A percentile compares a stretch with the other conserved stretches of the same genome.
These are phyloP conservation scores for Gallinago media DNA, from an alignment of 2,113 vertebrate genomes.

Conservation along the genomic window DNA sequence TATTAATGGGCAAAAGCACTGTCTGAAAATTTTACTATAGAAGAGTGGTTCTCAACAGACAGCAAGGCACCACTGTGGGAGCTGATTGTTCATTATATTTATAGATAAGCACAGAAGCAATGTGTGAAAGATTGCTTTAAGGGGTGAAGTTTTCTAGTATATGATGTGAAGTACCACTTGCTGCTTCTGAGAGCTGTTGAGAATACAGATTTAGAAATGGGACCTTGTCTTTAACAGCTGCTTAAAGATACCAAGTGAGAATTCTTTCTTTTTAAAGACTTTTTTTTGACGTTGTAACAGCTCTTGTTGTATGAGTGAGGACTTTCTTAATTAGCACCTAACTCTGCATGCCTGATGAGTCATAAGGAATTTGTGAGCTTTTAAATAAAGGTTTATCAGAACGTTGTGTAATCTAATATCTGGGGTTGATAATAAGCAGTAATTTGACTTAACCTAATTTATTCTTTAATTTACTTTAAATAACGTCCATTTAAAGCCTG, in stretches of 20 bases:
- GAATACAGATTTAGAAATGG: background rate
- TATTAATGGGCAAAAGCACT: constrained; percentile 50
- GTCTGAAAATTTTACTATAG: constrained; percentile 57
- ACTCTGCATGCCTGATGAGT: background rate
- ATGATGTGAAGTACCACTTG: background rate
- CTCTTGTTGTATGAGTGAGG: background rate
- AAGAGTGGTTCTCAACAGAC: constrained; percentile 70
- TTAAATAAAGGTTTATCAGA: background rate
- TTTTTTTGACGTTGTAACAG: background rate
- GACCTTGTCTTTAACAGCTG: background rate
- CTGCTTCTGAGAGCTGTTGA: background rate
- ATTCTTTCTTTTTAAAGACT: background rate
- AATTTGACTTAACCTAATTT: background rate
- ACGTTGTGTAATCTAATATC: background rate
- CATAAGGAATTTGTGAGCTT: background rate
- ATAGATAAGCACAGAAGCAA: constrained; percentile 36
- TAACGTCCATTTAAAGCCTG: background rate
- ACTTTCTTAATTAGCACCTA: background rate
- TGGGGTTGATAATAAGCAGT: background rate
- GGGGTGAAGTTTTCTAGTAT: background rate
- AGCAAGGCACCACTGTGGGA: constrained; percentile 70
- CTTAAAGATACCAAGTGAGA: background rate
- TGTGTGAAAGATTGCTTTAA: constrained; percentile 38
- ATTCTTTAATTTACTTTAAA: background rate
- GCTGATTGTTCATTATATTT: constrained; percentile 51